Evolutionary conservation across 2,113 vertebrate species (phyloP).

Genomic region (Epinephelus fuscoguttatus): DNA sequence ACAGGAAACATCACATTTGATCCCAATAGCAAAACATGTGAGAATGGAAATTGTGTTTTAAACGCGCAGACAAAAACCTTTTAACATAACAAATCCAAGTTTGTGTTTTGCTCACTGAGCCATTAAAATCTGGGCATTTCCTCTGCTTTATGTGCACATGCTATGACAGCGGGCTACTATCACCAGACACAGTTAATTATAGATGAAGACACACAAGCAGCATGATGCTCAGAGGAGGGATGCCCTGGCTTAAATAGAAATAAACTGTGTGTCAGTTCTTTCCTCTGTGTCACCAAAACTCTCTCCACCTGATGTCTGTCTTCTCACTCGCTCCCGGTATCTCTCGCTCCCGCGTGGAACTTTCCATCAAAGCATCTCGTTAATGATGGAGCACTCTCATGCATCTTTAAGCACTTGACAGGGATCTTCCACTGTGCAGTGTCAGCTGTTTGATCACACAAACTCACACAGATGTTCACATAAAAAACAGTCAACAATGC

Average conservation of each 20-base stretch:
- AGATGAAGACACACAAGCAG: not conserved
- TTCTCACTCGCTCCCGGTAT: constrained; percentile 37
- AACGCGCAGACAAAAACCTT: not conserved
- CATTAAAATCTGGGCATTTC: not conserved
- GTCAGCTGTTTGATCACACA: constrained; percentile 36
- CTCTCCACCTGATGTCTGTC: constrained; percentile 1
- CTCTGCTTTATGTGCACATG: not conserved
- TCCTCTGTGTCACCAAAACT: constrained; percentile 8
- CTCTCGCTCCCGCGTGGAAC: constrained; percentile 66
- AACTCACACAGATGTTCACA: not conserved
- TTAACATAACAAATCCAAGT: not conserved
- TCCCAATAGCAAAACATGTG: not conserved
- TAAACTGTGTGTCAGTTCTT: constrained; percentile 23
- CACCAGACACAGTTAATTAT: constrained; percentile 8
- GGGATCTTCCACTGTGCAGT: constrained; percentile 59
- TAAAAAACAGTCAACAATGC: constrained; percentile 1
- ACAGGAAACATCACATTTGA: too few species aligned
- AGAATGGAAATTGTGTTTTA: not conserved
- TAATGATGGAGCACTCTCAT: constrained; percentile 79
- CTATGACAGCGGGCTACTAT: not conserved
- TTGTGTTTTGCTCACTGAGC: not conserved
- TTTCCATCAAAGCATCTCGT: constrained; percentile 81
- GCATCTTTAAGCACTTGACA: constrained; percentile 78
- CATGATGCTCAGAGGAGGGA: constrained; percentile 3
- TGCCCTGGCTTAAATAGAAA: constrained; percentile 9